Evolutionary conservation across 2,113 vertebrate species (phyloP), one percentile per base, ranked within the genome.

Genomic region (Oncorhynchus tshawytscha): DNA sequence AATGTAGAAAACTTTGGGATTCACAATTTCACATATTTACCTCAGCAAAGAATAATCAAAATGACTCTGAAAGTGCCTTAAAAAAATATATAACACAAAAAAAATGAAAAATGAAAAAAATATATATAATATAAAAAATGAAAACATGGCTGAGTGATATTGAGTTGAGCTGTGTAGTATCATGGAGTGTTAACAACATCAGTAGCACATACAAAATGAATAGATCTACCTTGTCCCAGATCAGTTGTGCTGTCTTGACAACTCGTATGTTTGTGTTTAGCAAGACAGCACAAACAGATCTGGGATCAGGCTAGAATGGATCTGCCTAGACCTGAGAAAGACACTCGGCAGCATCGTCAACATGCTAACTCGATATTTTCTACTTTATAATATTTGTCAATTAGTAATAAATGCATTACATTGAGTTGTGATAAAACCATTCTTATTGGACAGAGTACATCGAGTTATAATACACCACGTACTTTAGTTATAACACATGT

Each of bases 181-280:
- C 9, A 72, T 3, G 27, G 27, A 60, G 3, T 67, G 62, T 24
- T 73, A 15, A 71, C 22, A 1, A 5, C 79, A 70, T 85, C 80
- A 85, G 82, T 77, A 86, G 84, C 80, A 62, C 85, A 64, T 77
- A 81, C 62, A 81, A 60, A 6, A 48, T 39, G 74, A 84, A 75
- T 62, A 80, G 60, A 80, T 45, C 8, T 74, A 45, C 39, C 60
- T 49, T 74, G 3, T 25, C 25, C 62, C 15, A 31, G 12, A 13
- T 67, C 60, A n/a, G 16, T 48, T 77, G 62, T 73, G 76, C 80
- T 78, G 76, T 64, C 65, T 67, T 16, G 1, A 25, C 27, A 20
- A 57, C 20, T 57, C 39, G 2, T 45, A 45, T 45, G 39, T 9
- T 45, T 3, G 39, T 45, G 39, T 45, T 45, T 12, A 2, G 39